Percentiles rank a stretch among this genome's conserved stretches.
phyloP scores from a whole-genome alignment of 2,888 invertebrate genomes.

The Leucophenga maculata region DNA sequence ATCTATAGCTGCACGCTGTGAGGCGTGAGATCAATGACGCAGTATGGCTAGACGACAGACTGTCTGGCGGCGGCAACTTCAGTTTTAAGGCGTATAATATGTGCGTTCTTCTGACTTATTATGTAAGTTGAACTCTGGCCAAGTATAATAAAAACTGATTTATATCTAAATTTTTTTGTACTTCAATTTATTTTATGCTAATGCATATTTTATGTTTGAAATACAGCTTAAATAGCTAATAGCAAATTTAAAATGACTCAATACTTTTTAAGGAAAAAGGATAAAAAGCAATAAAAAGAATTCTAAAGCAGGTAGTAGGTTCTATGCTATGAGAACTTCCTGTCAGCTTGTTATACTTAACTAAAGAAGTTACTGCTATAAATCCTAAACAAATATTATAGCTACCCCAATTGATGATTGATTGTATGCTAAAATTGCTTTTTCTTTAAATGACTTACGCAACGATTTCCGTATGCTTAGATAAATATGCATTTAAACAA shows the following conservation, averaged over 20 bases:
- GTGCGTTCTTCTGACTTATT: too few relatives aligned
- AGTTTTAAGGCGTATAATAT: too few relatives aligned
- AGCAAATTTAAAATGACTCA: too few relatives aligned
- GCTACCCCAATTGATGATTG: too few relatives aligned
- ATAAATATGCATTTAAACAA: background rate
- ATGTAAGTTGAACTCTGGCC: too few relatives aligned
- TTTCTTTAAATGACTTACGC: slow-evolving; percentile 57
- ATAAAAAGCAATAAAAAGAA: background rate
- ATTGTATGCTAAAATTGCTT: background rate
- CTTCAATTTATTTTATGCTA: slow-evolving; percentile 1
- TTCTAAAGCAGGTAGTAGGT: background rate
- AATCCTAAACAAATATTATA: slow-evolving; percentile 16
- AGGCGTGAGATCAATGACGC: background rate
- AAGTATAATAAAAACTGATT: background rate
- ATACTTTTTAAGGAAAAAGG: too few relatives aligned
- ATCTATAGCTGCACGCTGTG: too few relatives aligned
- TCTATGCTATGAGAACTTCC: background rate
- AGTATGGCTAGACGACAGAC: background rate
- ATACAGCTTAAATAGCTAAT: background rate
- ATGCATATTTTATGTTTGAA: slow-evolving; percentile 13
- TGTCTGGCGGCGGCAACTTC: background rate
- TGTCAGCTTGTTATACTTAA: background rate
- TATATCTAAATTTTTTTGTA: slow-evolving; percentile 5
- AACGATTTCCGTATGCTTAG: slow-evolving; percentile 47
- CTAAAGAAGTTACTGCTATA: background rate